Conservation (phyloP, 2,888 invertebrate genomes). For the Chaetoderma sp. region DNA sequence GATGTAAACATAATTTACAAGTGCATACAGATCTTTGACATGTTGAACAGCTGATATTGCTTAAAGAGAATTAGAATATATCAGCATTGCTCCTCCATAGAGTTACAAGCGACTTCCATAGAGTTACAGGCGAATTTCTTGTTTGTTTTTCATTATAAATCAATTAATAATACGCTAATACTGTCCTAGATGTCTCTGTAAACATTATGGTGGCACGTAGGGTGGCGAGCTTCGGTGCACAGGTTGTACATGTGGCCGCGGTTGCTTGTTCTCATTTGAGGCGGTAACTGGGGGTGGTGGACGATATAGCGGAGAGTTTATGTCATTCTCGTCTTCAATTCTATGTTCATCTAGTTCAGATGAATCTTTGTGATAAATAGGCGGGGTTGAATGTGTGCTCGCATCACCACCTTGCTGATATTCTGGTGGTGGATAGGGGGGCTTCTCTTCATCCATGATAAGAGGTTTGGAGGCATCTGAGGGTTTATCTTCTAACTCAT, state of each 20-base stretch:
- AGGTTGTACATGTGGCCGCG: constrained; percentile 71
- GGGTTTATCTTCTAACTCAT: constrained; percentile 93
- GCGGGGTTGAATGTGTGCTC: constrained; percentile 46
- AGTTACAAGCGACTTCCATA: too few relatives aligned
- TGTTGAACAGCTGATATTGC: too few relatives aligned
- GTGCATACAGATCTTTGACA: too few relatives aligned
- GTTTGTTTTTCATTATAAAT: too few relatives aligned
- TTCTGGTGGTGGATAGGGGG: constrained; percentile 74
- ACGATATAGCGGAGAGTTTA: constrained; percentile 53
- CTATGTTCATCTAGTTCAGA: constrained; percentile 45
- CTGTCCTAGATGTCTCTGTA: too few relatives aligned
- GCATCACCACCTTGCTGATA: constrained; percentile 54
- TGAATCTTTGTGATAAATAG: constrained; percentile 25
- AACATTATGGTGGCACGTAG: constrained; percentile 98
- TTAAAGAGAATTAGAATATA: too few relatives aligned
- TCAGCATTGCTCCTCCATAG: too few relatives aligned
- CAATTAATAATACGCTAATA: too few relatives aligned
- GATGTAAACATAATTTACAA: too few relatives aligned
- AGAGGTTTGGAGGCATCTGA: constrained; percentile 83
- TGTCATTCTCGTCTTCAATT: constrained; percentile 48
- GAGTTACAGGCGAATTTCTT: too few relatives aligned
- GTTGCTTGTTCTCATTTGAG: constrained; percentile 51
- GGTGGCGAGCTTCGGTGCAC: constrained; percentile 96
- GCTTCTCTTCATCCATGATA: constrained; percentile 94
- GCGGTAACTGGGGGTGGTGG: constrained; percentile 58